Conservation (phyloP, 2,888 invertebrate genomes). For the Diabrotica balteata region DNA sequence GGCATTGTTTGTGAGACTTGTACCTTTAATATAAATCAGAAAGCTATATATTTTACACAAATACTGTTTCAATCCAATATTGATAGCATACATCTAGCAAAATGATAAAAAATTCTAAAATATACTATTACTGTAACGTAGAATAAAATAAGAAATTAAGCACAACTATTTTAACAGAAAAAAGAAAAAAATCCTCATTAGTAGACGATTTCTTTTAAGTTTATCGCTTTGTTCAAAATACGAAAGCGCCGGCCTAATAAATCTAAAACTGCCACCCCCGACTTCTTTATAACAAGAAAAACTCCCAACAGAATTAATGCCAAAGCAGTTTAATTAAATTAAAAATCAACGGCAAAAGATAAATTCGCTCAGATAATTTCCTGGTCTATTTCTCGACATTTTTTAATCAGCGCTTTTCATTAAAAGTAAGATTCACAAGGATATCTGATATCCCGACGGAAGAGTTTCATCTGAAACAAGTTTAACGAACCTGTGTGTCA, state of each 20-base stretch:
- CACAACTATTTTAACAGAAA: not conserved
- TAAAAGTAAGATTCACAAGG: constrained; percentile 1
- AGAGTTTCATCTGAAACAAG: not conserved
- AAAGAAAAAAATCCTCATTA: not conserved
- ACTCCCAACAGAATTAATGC: not conserved
- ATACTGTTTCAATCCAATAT: too few relatives aligned
- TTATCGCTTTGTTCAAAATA: not conserved
- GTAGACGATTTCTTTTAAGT: not conserved
- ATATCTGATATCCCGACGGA: not conserved
- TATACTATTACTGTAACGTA: too few relatives aligned
- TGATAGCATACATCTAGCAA: too few relatives aligned
- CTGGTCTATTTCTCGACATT: constrained; percentile 5
- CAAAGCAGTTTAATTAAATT: constrained; percentile 3
- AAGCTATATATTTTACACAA: too few relatives aligned
- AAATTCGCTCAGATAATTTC: not conserved
- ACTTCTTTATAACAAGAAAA: not conserved
- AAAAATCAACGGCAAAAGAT: not conserved
- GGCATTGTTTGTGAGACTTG: too few relatives aligned
- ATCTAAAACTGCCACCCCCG: not conserved
- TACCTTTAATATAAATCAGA: too few relatives aligned
- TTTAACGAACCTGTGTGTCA: not conserved
- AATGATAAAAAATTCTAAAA: too few relatives aligned
- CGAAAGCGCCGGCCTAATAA: not conserved
- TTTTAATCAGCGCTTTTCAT: constrained; percentile 10
- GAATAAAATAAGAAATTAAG: too few relatives aligned